Evolutionary conservation across 1,140 invertebrate species (phyloP).

Genomic region (Drosophila eugracilis): DNA sequence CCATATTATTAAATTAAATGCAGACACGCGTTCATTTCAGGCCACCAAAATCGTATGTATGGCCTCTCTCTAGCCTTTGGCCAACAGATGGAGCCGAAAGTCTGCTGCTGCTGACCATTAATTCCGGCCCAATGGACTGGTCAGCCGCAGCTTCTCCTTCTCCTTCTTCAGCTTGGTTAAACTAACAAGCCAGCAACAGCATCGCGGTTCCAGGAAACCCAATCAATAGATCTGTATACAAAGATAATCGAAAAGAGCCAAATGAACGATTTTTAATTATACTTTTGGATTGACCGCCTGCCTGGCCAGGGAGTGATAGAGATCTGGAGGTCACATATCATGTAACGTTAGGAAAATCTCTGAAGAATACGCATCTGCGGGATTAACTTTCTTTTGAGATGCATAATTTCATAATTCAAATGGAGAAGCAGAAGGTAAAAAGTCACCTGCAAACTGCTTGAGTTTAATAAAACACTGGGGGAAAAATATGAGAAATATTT

Average conservation of each 20-base stretch:
- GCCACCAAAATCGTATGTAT: slow-evolving; percentile 59
- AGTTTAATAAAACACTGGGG: background rate
- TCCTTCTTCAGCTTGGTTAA: slow-evolving; percentile 53
- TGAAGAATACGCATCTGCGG: slow-evolving; percentile 28
- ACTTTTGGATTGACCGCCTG: slow-evolving; percentile 10
- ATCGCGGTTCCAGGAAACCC: slow-evolving; percentile 57
- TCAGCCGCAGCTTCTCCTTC: slow-evolving; percentile 14
- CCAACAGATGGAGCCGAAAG: slow-evolving; percentile 54
- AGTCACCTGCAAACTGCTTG: slow-evolving; percentile 51
- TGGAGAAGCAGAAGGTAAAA: slow-evolving; percentile 28
- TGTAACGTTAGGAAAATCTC: slow-evolving; percentile 48
- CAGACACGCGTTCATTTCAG: slow-evolving; percentile 62
- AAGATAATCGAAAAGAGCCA: slow-evolving; percentile 29
- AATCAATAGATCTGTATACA: slow-evolving; percentile 67
- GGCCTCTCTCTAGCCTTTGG: slow-evolving; percentile 18
- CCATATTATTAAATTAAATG: slow-evolving; percentile 81
- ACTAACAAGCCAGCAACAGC: slow-evolving; percentile 58
- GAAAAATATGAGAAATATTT: background rate
- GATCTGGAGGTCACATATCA: slow-evolving; percentile 65
- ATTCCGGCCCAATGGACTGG: slow-evolving; percentile 67
- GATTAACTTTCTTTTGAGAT: slow-evolving; percentile 28
- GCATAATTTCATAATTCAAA: slow-evolving; percentile 72
- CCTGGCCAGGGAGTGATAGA: slow-evolving; percentile 41
- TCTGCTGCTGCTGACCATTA: slow-evolving; percentile 63
- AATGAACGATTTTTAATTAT: slow-evolving; percentile 79